A percentile compares a stretch with the other conserved stretches of the same genome.
These are phyloP conservation scores for Diacarnus erythraeanus DNA, from an alignment of 37 sponge, comb jelly and placozoan genomes.

Conservation along the genomic window DNA sequence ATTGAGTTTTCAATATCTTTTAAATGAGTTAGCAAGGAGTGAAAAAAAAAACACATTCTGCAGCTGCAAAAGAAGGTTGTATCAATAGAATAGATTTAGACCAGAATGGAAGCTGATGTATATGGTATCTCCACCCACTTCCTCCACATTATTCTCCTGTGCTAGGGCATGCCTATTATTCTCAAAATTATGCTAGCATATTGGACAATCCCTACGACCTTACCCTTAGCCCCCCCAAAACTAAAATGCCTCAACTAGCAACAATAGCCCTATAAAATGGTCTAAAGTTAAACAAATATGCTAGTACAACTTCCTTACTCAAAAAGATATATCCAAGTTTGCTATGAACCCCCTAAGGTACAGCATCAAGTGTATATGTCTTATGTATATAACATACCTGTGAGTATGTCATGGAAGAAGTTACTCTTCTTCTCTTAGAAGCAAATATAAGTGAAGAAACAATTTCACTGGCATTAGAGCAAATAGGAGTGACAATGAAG, in stretches of 20 bases:
- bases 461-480: conserved; percentile 94
- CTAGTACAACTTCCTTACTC: not conserved
- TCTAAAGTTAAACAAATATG: not conserved
- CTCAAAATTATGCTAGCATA: no score
- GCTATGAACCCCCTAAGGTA: no score
- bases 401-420: conserved; percentile 83
- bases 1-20: no score
- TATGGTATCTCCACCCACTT: no score
- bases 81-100: not conserved
- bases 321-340: not conserved
- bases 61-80: no score
- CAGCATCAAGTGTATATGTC: not conserved
- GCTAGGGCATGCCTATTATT: no score
- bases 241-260: no score
- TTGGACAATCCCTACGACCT: no score
- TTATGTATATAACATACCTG: conserved; percentile 72
- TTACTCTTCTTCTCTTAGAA: conserved; percentile 73
- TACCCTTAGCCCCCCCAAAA: no score
- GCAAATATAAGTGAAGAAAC: conserved; percentile 95
- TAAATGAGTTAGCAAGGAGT: no score
- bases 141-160: no score
- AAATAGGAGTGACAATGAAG: conserved; percentile 88
- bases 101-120: not conserved
- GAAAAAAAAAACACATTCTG: no score
- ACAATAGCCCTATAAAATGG: not conserved